Evolutionary conservation across 2,888 invertebrate species (phyloP).

Genomic region (Sarcophaga rosellei): DNA sequence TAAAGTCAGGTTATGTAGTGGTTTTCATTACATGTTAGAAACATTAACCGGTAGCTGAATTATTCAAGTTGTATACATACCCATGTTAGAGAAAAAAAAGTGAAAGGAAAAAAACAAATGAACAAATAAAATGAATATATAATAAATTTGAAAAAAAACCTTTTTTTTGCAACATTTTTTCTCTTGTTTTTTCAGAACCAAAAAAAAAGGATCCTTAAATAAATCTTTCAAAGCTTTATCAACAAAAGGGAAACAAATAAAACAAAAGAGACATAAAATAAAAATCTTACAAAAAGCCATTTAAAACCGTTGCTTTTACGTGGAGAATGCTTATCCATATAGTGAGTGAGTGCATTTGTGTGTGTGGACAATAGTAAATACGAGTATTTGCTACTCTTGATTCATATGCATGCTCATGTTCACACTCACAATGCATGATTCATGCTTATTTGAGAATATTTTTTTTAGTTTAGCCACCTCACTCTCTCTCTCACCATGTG

Average conservation of each 20-base stretch:
- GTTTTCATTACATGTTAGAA: not conserved
- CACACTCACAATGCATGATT: not conserved
- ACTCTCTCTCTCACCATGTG: not conserved
- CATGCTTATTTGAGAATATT: not conserved
- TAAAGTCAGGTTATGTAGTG: no score
- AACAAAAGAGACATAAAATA: not conserved
- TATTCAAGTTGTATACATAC: conserved; percentile 29
- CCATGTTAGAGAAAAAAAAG: not conserved
- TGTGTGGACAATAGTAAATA: no score
- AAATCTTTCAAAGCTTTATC: conserved; percentile 21
- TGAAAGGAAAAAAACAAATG: no score
- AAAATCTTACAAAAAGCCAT: conserved; percentile 52
- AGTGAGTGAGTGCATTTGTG: no score
- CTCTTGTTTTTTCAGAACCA: conserved; percentile 20
- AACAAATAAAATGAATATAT: not conserved
- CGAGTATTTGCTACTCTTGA: no score
- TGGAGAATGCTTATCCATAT: no score
- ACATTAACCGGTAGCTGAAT: conserved; percentile 43
- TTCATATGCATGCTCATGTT: no score
- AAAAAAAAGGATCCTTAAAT: conserved; percentile 37
- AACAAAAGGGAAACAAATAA: not conserved
- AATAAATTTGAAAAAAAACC: not conserved
- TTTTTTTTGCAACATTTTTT: conserved; percentile 17
- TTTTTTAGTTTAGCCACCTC: not conserved
- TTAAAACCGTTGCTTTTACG: conserved; percentile 26